Base-by-base conservation (phyloP, 1,140 invertebrate species). In the Bombus superbus region DNA sequence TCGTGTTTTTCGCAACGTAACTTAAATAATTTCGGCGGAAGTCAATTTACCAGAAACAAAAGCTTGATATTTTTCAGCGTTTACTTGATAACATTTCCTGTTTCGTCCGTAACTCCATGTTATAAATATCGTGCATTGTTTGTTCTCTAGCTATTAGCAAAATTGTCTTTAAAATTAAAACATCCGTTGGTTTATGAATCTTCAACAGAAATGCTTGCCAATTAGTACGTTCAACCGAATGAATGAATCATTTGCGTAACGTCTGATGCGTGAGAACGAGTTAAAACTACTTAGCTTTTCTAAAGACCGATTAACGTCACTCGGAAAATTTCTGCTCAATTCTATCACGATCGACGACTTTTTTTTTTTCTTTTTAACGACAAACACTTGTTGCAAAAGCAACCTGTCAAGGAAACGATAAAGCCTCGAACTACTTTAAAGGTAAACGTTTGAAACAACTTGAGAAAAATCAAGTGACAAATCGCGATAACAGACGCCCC, bases 181-280 rank as follows among this genome's bases (percentile, higher is more conserved):
- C 66, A 15, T 69, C n/a, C n/a, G n/a, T 2, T 11, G 28, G 79
- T 35, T 83, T 83, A 59, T n/a, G 40, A 47, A 57, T 44, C 28
- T n/a, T 25, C 13, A 66, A 77, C 44, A 18, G 66, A 32, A 57
- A 59, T 15, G 66, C 15, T 4, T 62, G 74, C 47, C 75, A 84
- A 72, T 84, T 84, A 72, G 68, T 62, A n/a, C 25, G 25, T 79
- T 79, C 38, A n/a, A n/a, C 59, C 5, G 69, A 72, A 13, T 32
- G 53, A 79, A 32, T 72, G 66, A 79, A 9, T 84, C 53, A 79
- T 72, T 71, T 47, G 22, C 3, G 18, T 71, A 68, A 59, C 28
- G 83, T 42, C 15, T 2, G 13, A 15, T n/a, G n/a, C 32, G 47
- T 38, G 75, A 38, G 68, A 79, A 44, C 32, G 18, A 68, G 32